Evolutionary conservation across 2,797 vertebrate species (phyloP).

Genomic region (Champsocephalus esox): DNA sequence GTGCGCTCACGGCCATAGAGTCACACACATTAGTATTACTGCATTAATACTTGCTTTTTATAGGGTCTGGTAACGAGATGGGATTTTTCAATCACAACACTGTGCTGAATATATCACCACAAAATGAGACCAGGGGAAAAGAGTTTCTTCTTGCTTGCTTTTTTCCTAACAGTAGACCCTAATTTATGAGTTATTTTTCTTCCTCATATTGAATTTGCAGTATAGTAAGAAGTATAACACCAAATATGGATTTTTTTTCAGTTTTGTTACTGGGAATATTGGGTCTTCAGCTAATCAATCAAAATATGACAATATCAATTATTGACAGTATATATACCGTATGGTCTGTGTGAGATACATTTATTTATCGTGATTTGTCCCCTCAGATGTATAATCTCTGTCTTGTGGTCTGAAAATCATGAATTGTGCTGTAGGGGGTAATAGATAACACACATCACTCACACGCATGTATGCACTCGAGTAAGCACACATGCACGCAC

Average conservation of each 20-base stretch:
- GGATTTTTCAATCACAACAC: conserved; percentile 73
- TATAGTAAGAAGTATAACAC: conserved; percentile 3
- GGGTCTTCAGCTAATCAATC: conserved; percentile 55
- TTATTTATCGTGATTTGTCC: conserved; percentile 50
- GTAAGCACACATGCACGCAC: background rate
- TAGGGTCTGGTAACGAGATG: conserved; percentile 67
- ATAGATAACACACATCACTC: conserved; percentile 51
- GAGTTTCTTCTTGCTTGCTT: conserved; percentile 33
- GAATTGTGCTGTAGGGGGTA: conserved; percentile 58
- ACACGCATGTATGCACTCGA: conserved; percentile 12
- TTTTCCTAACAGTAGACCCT: conserved; percentile 33
- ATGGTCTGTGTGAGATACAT: conserved; percentile 59
- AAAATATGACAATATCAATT: conserved; percentile 55
- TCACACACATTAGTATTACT: conserved; percentile 66
- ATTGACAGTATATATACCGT: conserved; percentile 44
- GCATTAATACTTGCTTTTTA: conserved; percentile 62
- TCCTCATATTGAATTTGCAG: conserved; percentile 34
- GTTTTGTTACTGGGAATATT: conserved; percentile 41
- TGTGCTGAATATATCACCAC: conserved; percentile 70
- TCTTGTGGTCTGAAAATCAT: conserved; percentile 55
- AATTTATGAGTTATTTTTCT: conserved; percentile 50
- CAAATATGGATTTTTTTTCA: conserved; percentile 14
- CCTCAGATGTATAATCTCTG: conserved; percentile 54
- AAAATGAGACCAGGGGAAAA: conserved; percentile 59
- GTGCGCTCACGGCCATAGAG: conserved; percentile 61